These are phyloP conservation scores for Montipora cactus DNA, from an alignment of 64 coral and sea anemone species.

Conservation along the genomic window DNA sequence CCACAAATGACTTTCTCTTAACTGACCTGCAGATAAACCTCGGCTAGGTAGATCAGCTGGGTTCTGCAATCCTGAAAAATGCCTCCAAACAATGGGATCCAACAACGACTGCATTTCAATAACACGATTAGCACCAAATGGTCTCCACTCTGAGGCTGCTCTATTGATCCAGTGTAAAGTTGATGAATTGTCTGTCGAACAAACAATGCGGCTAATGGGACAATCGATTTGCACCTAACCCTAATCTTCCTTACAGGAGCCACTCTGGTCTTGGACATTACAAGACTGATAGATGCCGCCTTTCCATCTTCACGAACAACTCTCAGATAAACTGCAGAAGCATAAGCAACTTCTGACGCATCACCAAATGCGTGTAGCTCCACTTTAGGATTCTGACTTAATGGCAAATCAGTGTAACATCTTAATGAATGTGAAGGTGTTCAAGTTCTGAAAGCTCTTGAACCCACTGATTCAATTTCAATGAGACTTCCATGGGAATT, in stretches of 20 bases:
- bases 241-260: slow-evolving; percentile 38
- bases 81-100: background rate
- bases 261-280: slow-evolving; percentile 34
- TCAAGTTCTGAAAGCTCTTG: slow-evolving; percentile 10
- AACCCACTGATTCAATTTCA: background rate
- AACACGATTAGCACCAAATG: slow-evolving; percentile 52
- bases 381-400: background rate
- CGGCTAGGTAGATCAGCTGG: background rate
- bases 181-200: slow-evolving; percentile 18
- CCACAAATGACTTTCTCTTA: too few relatives aligned
- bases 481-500: too few relatives aligned
- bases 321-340: too few relatives aligned
- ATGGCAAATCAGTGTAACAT: background rate
- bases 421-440: background rate
- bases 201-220: slow-evolving; percentile 16
- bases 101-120: slow-evolving; percentile 33
- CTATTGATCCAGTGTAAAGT: slow-evolving; percentile 49
- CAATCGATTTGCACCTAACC: background rate
- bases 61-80: background rate
- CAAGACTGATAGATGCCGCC: background rate
- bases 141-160: slow-evolving; percentile 32
- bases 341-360: too few relatives aligned
- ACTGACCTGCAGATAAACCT: too few relatives aligned
- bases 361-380: too few relatives aligned
- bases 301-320: background rate